A percentile compares a stretch with the other conserved stretches of the same genome.
Conservation (phyloP, 2,888 invertebrate species). For the Bellardia bayeri region DNA sequence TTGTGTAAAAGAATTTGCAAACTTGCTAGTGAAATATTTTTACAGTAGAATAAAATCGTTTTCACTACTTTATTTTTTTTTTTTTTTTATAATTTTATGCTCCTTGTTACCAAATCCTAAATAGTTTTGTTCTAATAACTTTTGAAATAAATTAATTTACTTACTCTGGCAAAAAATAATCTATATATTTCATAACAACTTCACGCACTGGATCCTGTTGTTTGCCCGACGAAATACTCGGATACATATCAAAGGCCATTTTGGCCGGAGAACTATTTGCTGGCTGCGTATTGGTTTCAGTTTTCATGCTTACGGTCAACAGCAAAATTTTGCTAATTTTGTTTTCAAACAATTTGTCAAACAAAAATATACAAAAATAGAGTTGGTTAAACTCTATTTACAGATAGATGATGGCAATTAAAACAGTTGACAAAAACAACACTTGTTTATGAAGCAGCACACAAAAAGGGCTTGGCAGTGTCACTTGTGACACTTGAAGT, state of each 20-base stretch:
- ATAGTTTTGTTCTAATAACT: too few species aligned
- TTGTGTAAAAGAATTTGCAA: too few species aligned
- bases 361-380: neutral
- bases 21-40: too few species aligned
- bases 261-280: conserved; percentile 85
- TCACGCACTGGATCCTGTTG: conserved; percentile 89
- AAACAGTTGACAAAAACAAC: neutral
- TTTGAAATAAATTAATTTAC: conserved; percentile 79
- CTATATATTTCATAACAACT: conserved; percentile 89
- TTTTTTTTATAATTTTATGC: too few species aligned
- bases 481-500: conserved; percentile 1
- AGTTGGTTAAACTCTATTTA: conserved; percentile 35
- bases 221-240: conserved; percentile 85
- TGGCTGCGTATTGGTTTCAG: conserved; percentile 78
- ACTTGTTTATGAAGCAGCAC: neutral
- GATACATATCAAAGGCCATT: conserved; percentile 87
- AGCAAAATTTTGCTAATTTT: conserved; percentile 65
- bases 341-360: conserved; percentile 42
- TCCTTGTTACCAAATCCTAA: too few species aligned
- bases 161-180: conserved; percentile 90
- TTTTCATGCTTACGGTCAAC: conserved; percentile 78
- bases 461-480: conserved; percentile 5
- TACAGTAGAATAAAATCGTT: too few species aligned
- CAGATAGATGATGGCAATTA: neutral
- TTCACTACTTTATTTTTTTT: too few species aligned